A percentile compares a stretch with the other conserved stretches of the same genome.
phyloP scores from a whole-genome alignment of 2,797 vertebrate species.

The Falco biarmicus region DNA sequence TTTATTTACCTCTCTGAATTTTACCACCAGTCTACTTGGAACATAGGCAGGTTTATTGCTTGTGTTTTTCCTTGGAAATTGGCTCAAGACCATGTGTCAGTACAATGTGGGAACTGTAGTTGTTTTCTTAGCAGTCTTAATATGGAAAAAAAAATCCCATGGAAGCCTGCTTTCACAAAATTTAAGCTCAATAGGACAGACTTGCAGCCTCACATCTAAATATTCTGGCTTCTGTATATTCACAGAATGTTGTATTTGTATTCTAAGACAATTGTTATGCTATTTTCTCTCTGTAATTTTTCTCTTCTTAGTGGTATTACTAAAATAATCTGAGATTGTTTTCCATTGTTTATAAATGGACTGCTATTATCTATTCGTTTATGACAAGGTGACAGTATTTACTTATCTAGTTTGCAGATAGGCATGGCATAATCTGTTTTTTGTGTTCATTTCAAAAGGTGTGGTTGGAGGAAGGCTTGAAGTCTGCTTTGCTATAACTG shows the following conservation, averaged over 20 bases:
- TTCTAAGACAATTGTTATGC: background rate
- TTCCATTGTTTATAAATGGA: slow-evolving; percentile 60
- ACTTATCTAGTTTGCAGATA: slow-evolving; percentile 21
- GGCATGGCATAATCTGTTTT: background rate
- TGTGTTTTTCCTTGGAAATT: background rate
- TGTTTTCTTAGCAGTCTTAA: background rate
- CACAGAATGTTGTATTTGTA: background rate
- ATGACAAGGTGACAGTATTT: slow-evolving; percentile 40
- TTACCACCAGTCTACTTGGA: background rate
- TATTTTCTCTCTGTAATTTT: slow-evolving; percentile 8
- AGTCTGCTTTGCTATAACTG: background rate
- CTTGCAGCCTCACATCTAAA: background rate
- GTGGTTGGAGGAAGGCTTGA: background rate
- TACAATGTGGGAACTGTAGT: background rate
- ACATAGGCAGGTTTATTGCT: background rate
- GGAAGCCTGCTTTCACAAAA: slow-evolving; percentile 9
- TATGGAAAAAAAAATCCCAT: background rate
- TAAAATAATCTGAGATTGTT: slow-evolving; percentile 26
- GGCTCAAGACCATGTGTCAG: background rate
- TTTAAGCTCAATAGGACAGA: background rate
- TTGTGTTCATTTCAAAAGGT: background rate
- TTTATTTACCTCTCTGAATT: background rate
- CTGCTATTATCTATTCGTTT: slow-evolving; percentile 39
- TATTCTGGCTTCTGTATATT: background rate
- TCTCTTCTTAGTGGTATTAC: slow-evolving; percentile 13